Conservation (phyloP, 2,113 vertebrate species). For the Oriolus oriolus region DNA sequence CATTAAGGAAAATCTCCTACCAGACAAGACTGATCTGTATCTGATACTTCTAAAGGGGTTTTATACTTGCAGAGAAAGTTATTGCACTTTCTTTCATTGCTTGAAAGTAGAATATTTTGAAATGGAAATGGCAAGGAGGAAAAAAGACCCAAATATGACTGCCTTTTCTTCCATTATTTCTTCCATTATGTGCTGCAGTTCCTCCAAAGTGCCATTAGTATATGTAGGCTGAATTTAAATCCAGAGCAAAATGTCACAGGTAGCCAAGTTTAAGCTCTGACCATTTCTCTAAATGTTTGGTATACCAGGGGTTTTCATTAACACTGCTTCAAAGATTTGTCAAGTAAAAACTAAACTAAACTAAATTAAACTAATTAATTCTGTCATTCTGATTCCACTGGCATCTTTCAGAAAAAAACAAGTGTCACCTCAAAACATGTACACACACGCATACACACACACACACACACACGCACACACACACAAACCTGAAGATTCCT, state of each 20-base stretch:
- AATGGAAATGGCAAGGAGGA: not conserved
- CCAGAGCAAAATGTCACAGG: not conserved
- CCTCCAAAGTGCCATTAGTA: not conserved
- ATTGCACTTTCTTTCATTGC: not conserved
- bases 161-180: not conserved
- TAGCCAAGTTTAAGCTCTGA: not conserved
- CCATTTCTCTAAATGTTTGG: not conserved
- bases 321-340: not conserved
- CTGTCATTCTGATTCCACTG: not conserved
- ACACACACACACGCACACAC: rapidly evolving
- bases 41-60: not conserved
- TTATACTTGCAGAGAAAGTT: not conserved
- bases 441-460: not conserved
- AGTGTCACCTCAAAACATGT: not conserved
- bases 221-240: not conserved
- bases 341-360: not conserved
- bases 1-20: not conserved
- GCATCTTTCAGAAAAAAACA: not conserved
- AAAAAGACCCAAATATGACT: not conserved
- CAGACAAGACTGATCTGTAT: not conserved
- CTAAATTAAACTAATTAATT: not conserved
- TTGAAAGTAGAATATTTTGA: not conserved
- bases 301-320: not conserved
- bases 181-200: not conserved
- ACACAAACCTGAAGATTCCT: not conserved